Evolutionary conservation across 1,140 invertebrate species (phyloP).

Genomic region (Pteromalus puparum): DNA sequence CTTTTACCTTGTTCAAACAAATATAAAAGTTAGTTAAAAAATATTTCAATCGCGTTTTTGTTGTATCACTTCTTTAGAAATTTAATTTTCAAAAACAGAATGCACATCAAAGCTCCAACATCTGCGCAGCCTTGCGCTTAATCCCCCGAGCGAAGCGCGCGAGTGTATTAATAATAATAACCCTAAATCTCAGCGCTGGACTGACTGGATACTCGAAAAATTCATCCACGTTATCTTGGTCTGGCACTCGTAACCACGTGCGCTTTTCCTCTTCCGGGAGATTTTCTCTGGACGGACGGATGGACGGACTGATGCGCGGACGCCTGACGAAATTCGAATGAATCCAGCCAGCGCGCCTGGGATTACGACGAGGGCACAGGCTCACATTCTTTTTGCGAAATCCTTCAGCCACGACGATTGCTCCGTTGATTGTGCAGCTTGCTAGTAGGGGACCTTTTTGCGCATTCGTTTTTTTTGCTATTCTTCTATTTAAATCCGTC

Average conservation of each 20-base stretch:
- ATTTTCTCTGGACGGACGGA: conserved; percentile 9
- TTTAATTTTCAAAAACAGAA: not conserved
- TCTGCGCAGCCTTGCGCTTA: not conserved
- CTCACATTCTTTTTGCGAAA: not conserved
- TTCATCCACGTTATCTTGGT: conserved; percentile 22
- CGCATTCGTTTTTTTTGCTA: not conserved
- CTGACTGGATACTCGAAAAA: conserved; percentile 6
- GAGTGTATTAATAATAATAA: conserved; percentile 35
- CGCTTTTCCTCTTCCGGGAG: not conserved
- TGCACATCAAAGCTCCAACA: not conserved
- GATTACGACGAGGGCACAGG: not conserved
- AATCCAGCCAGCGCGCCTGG: not conserved
- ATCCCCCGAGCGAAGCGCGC: not conserved
- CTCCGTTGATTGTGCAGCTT: conserved; percentile 7
- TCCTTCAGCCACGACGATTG: conserved; percentile 5
- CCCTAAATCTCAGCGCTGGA: not conserved
- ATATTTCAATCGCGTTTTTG: not conserved
- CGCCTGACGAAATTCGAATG: conserved; percentile 2
- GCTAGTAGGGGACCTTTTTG: not conserved
- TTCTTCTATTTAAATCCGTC: not conserved
- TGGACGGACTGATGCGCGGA: not conserved
- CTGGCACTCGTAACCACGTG: not conserved
- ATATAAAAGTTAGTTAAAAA: no score
- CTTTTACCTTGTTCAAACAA: no score
- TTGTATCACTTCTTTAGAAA: not conserved